Evolutionary conservation across 2,888 invertebrate genomes (phyloP).

Genomic region (Byasa hedistus): DNA sequence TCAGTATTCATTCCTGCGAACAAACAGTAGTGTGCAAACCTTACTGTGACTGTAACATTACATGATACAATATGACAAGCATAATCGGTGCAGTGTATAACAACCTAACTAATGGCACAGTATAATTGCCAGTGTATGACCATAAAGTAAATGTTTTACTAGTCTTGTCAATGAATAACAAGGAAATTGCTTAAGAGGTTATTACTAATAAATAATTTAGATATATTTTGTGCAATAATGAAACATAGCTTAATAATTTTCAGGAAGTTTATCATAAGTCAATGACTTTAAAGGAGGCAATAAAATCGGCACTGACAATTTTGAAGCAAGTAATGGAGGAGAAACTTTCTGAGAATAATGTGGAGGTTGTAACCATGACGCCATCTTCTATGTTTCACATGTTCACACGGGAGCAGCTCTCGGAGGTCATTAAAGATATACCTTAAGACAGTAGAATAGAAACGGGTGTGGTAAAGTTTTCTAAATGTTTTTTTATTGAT

Average conservation of each 20-base stretch:
- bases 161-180: too few species aligned
- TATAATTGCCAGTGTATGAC: too few species aligned
- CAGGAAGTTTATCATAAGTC: slow-evolving; percentile 88
- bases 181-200: too few species aligned
- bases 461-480: slow-evolving; percentile 34
- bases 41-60: too few species aligned
- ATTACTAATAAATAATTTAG: too few species aligned
- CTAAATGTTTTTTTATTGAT: slow-evolving; percentile 25
- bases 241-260: slow-evolving; percentile 5
- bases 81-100: too few species aligned
- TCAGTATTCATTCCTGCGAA: too few species aligned
- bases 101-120: too few species aligned
- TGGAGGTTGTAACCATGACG: slow-evolving; percentile 97
- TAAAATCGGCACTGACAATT: slow-evolving; percentile 93
- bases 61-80: too few species aligned
- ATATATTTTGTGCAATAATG: too few species aligned
- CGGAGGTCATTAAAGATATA: slow-evolving; percentile 90
- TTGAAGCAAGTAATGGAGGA: slow-evolving; percentile 99
- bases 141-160: too few species aligned
- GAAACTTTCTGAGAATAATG: slow-evolving; percentile 96
- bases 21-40: too few species aligned
- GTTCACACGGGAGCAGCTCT: slow-evolving; percentile 93
- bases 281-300: slow-evolving; percentile 96
- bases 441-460: slow-evolving; percentile 66
- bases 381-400: slow-evolving; percentile 91